Evolutionary conservation across 2,113 vertebrate genomes (phyloP).

Genomic region (Coreoperca whiteheadi): DNA sequence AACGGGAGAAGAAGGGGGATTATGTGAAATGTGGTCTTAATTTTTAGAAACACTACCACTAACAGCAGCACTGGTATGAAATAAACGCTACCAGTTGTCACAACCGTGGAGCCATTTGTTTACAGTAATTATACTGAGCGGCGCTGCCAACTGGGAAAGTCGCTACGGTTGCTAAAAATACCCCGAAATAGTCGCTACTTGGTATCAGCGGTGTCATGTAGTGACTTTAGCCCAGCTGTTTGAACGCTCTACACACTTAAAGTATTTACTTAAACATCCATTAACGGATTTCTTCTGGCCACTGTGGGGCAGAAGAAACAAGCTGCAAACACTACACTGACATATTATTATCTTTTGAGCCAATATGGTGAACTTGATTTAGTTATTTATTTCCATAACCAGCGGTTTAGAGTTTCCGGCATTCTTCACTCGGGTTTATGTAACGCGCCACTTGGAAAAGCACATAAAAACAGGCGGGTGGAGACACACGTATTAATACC

Average conservation of each 20-base stretch:
- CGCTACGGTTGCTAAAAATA: background rate
- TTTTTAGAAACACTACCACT: constrained; percentile 36
- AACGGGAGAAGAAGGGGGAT: constrained; percentile 20
- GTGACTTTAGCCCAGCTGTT: background rate
- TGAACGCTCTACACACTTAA: background rate
- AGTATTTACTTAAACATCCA: background rate
- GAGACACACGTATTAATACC: background rate
- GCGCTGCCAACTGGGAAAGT: constrained; percentile 30
- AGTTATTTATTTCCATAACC: background rate
- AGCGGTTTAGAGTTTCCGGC: too few relatives aligned
- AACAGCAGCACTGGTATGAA: constrained; percentile 32
- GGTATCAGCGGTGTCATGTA: constrained; percentile 1
- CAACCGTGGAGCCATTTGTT: constrained; percentile 49
- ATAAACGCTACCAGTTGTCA: constrained; percentile 56
- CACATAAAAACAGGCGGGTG: background rate
- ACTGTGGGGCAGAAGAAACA: background rate
- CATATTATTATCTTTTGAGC: background rate
- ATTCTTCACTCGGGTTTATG: too few relatives aligned
- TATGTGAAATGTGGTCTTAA: constrained; percentile 53
- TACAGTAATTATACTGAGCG: constrained; percentile 36
- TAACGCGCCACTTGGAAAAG: too few relatives aligned
- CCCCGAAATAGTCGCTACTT: background rate
- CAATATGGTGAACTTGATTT: background rate
- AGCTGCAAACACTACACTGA: background rate
- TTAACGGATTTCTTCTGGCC: background rate